Conservation (phyloP, 2,888 invertebrate species). For the Tetheella fluctuosa region DNA sequence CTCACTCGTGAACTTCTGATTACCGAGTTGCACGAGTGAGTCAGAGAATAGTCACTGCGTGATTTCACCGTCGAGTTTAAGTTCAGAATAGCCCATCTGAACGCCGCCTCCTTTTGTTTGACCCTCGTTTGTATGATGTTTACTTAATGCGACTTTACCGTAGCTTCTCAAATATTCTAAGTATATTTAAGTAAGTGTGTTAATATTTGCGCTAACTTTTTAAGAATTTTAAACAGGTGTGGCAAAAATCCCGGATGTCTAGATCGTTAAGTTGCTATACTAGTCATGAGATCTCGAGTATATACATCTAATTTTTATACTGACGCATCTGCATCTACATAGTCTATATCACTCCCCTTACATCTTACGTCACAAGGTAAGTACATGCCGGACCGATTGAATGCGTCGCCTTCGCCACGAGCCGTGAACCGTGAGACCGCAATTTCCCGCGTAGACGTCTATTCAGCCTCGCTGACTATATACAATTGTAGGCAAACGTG, state of each 20-base stretch:
- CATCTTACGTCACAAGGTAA: constrained; percentile 26
- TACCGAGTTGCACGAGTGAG: too few species aligned
- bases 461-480: constrained; percentile 32
- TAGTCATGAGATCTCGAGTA: too few species aligned
- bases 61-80: too few species aligned
- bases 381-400: constrained; percentile 31
- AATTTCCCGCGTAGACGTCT: constrained; percentile 52
- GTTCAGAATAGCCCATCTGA: too few species aligned
- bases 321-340: not conserved
- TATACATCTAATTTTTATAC: too few species aligned
- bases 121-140: not conserved
- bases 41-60: too few species aligned
- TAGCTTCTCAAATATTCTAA: not conserved
- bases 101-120: too few species aligned
- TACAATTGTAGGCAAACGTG: constrained; percentile 15
- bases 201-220: not conserved
- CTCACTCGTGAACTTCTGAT: too few species aligned
- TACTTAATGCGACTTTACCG: not conserved
- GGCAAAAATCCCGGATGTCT: too few species aligned
- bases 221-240: not conserved
- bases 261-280: too few species aligned
- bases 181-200: not conserved
- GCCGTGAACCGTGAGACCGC: constrained; percentile 44
- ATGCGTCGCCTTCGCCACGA: constrained; percentile 28
- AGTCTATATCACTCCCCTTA: not conserved